A percentile compares a stretch with the other conserved stretches of the same genome.
Evolutionary conservation across 1,140 invertebrate genomes (phyloP).

Genomic region (Neodiprion virginianus): DNA sequence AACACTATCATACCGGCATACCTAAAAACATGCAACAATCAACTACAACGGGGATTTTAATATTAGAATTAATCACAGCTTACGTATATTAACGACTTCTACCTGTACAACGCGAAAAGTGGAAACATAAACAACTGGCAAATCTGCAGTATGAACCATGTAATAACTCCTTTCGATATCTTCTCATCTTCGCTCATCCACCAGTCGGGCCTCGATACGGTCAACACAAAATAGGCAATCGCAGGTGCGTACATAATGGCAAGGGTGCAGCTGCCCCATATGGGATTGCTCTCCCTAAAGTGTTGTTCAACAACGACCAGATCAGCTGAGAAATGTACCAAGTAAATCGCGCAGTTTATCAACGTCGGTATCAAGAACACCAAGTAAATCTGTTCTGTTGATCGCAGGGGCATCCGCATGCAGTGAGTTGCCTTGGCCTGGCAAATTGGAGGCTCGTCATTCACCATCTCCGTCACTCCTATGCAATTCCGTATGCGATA

Average conservation of each 20-base stretch:
- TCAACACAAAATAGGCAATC: conserved; percentile 62
- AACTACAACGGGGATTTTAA: conserved; percentile 22
- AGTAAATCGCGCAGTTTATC: conserved; percentile 54
- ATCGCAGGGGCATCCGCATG: conserved; percentile 57
- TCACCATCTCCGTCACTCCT: conserved; percentile 32
- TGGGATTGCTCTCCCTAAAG: conserved; percentile 56
- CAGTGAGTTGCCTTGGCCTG: conserved; percentile 39
- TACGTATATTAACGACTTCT: conserved; percentile 24
- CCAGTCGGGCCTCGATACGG: conserved; percentile 65
- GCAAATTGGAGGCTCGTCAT: conserved; percentile 35
- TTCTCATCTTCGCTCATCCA: conserved; percentile 59
- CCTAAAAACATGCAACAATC: conserved; percentile 50
- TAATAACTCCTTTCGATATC: conserved; percentile 43
- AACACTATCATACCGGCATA: conserved; percentile 74
- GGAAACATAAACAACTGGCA: conserved; percentile 69
- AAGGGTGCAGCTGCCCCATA: conserved; percentile 61
- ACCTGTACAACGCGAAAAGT: conserved; percentile 73
- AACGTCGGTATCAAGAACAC: conserved; percentile 59
- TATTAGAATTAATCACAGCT: conserved; percentile 16
- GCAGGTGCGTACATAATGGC: conserved; percentile 64
- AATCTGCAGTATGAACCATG: conserved; percentile 66
- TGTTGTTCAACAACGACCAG: conserved; percentile 59
- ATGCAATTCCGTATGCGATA: conserved; percentile 5
- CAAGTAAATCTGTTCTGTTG: conserved; percentile 59
- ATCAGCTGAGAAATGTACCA: conserved; percentile 60